Base-by-base conservation (phyloP, 2,797 vertebrate species). In the Rachycentron canadum region DNA sequence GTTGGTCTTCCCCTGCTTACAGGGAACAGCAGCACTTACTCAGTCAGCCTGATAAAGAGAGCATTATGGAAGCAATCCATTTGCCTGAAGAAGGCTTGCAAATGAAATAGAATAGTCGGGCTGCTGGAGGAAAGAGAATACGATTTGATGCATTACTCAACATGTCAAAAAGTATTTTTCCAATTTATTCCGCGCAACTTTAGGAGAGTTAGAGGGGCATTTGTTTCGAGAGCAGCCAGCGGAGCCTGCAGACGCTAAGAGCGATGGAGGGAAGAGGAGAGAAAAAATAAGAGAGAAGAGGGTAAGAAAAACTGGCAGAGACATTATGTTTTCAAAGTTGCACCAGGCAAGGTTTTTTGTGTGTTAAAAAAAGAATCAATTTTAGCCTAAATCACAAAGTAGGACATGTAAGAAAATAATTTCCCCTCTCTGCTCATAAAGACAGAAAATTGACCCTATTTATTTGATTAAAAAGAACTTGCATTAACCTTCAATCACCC, bases 71-170 rank as follows among this genome's bases (percentile, higher is more conserved):
- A 73, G 71, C 84, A 70, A 91, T 91, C 80, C 86, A 89, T 92
- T 91, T 88, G 80, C 80, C 86, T 67, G 83, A 61, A 89, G 75
- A 91, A 81, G 74, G 65, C 60, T 82, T 68, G 82, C 82, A 84
- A 86, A 90, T 85, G 87, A 86, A 87, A 89, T 67, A 81, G 79
- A 89, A 82, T 57, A 73, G 81, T 62, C 21, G 19, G 38, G 77
- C 86, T 87, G 86, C 79, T 85, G 71, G 84, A 78, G 71, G 61
- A 84, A 71, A 84, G 64, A 82, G 81, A 86, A 82, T 75, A 79
- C 83, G 25, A 88, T 91, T 86, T 87, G 83, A 91, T 83, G 86
- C 87, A 90, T 92, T 92, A 91, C 86, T 92, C 90, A 92, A 86
- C 80, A 80, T 90, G 91, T 90, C 91, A 88, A 78, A 91, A 92